Percentiles rank a stretch among this genome's conserved stretches.
Evolutionary conservation across 2,888 invertebrate genomes (phyloP).

Genomic region (Malacosoma neustria): DNA sequence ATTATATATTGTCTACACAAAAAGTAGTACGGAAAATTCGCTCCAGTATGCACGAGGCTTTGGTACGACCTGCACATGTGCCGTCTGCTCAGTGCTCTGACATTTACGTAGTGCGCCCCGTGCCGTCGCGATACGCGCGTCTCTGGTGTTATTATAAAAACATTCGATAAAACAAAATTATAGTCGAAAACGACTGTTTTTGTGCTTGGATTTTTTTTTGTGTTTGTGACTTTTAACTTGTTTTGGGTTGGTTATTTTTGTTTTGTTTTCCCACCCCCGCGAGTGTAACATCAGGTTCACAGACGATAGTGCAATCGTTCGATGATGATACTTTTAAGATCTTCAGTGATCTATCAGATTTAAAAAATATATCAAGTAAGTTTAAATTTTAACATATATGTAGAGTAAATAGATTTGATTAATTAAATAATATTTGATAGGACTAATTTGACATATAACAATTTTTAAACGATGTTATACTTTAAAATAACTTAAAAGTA

Average conservation of each 20-base stretch:
- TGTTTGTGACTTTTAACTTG: conserved; percentile 3
- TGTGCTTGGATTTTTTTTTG: conserved; percentile 32
- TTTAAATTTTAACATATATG: no score
- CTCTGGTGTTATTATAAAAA: conserved; percentile 26
- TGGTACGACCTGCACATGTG: conserved; percentile 64
- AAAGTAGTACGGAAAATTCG: conserved; percentile 27
- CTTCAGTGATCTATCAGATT: conserved; percentile 9
- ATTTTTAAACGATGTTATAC: no score
- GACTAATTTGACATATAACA: no score
- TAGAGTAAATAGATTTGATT: no score
- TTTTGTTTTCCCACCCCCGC: conserved; percentile 24
- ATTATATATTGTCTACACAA: no score
- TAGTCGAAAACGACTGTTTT: conserved; percentile 17
- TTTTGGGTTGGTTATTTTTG: neutral
- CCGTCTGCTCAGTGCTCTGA: conserved; percentile 65
- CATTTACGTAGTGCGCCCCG: conserved; percentile 71
- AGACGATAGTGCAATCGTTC: conserved; percentile 70
- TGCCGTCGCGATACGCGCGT: conserved; percentile 55
- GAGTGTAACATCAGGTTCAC: conserved; percentile 71
- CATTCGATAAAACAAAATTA: conserved; percentile 33
- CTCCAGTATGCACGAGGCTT: conserved; percentile 31
- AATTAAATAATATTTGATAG: no score
- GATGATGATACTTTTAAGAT: conserved; percentile 47
- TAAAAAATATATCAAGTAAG: no score
- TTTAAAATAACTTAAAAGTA: no score